Base-by-base conservation (phyloP, 2,113 vertebrate genomes). In the Sialia sialis region DNA sequence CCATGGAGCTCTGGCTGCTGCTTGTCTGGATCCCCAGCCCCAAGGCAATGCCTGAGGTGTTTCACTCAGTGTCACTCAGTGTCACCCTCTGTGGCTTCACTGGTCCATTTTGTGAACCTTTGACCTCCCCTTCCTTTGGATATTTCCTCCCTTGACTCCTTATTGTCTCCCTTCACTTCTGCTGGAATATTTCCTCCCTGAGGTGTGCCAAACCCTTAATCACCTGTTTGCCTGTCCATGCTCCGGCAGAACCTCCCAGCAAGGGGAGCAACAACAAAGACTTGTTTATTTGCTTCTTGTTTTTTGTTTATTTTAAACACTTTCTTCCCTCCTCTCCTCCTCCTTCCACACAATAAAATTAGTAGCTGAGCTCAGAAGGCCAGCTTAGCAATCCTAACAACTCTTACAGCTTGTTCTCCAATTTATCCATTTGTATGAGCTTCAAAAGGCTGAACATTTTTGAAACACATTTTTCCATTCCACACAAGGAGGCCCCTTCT, bases 141-240 rank as follows among this genome's bases (percentile, higher is more conserved):
- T 90, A 80, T 59, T 96, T 92, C 90, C 76, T 95, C 62, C 77
- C 78, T 77, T 4, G 6, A 55, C 82, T 76, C 46, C 75, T 80
- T 25, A 38, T 19, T 38, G 34, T 36, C 75, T 95, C 51, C 67
- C 67, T 94, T 63, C 48, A 12, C 51, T 96, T 62, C 51, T 83
- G 75, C 85, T 86, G 70, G 66, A 91, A 26, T 87, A 88, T 59
- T 93, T 95, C 88, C 94, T 79, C 75, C 90, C 88, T 9, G 55
- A 93, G 94, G 85, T 93, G 87, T 83, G 88, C 88, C 96, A 94
- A 96, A 80, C 67, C 87, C 72, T 77, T 62, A 91, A 94, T 85
- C 94, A 90, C 82, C 79, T 88, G 75, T 88, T 85, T 73, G 82
- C 59, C 68, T 16, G 49, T 20, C 92, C 72, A 23, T 44, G 79